These are phyloP conservation scores for Orius insidiosus DNA, from an alignment of 1,140 invertebrate genomes.

Conservation along the genomic window DNA sequence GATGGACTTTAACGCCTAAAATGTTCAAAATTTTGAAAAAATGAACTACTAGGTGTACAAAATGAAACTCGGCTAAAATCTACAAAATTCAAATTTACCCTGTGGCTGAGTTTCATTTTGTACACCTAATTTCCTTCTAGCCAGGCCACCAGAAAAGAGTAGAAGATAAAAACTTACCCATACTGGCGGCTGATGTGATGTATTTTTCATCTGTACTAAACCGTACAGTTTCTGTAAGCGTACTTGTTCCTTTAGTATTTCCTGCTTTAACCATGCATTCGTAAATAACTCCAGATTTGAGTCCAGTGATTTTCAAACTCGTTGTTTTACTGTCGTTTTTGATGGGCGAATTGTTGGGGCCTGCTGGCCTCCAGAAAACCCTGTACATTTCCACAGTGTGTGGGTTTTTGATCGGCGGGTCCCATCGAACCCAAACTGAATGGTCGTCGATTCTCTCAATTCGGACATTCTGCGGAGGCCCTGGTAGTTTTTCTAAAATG, in stretches of 20 bases:
- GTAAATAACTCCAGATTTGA: slow-evolving; percentile 53
- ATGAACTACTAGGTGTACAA: no score
- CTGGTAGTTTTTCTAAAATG: slow-evolving; percentile 34
- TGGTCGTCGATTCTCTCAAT: slow-evolving; percentile 39
- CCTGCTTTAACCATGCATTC: slow-evolving; percentile 66
- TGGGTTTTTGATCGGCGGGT: slow-evolving; percentile 60
- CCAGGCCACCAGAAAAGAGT: no score
- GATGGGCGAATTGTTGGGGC: slow-evolving; percentile 28
- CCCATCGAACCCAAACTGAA: slow-evolving; percentile 48
- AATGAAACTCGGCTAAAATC: no score
- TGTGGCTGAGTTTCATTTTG: no score
- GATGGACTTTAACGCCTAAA: no score
- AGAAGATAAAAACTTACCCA: slow-evolving; percentile 30
- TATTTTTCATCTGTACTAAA: slow-evolving; percentile 55
- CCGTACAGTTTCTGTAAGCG: slow-evolving; percentile 47
- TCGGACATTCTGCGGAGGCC: slow-evolving; percentile 52
- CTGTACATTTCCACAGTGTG: slow-evolving; percentile 63
- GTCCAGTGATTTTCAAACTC: slow-evolving; percentile 42
- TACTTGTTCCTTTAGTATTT: slow-evolving; percentile 58
- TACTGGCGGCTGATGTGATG: slow-evolving; percentile 39
- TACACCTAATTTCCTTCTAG: no score
- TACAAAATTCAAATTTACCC: no score
- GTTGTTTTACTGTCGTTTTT: slow-evolving; percentile 55
- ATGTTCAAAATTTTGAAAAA: no score
- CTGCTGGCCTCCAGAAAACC: slow-evolving; percentile 32